Evolutionary conservation across 1,140 invertebrate genomes (phyloP), one percentile per base, ranked within the genome.

Genomic region (Stenopsyche tienmushanensis): DNA sequence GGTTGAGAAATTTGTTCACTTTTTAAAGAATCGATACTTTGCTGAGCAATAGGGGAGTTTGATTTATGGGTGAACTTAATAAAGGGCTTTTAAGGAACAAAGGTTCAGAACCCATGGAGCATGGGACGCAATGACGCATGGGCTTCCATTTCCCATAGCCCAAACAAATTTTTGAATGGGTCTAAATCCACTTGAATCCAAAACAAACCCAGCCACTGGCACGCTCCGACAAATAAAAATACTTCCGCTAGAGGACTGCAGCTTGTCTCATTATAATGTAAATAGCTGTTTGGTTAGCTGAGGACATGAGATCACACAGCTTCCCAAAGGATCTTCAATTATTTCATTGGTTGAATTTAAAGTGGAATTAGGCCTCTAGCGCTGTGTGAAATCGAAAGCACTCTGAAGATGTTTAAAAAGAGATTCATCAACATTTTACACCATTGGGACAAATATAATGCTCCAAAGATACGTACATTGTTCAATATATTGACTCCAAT

Each of bases 141-240:
- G 25, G 15, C 50, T 23, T n/a, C 17, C n/a, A 25, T 57, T 42
- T n/a, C 34, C 18, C 54, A 21, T 57, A 57, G 39, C 34, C 42
- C 54, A 57, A 42, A 57, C 54, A 57, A 57, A 42, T 57, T 42
- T 18, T 9, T 57, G 29, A 42, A 39, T 41, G 29, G 34, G 34
- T 24, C 54, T 42, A 21, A 57, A 42, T 57, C 34, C 54, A 57
- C 54, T 57, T 42, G 54, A 57, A 42, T 21, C 54, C 54, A 42
- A 57, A 57, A 57, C 54, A 57, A 57, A 57, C 52, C 20, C 52
- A 55, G 52, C 52, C 52, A 55, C 26, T 34, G 54, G 54, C 29
- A 17, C 26, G 34, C 39, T n/a, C 34, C 54, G 26, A 57, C 54
- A 57, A 57, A 57, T 42, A 57, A 53, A 55, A 57, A 57, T 29